Evolutionary conservation across 37 sponge, comb jelly and placozoan genomes (phyloP).

Genomic region (Petrosia ficiformis): DNA sequence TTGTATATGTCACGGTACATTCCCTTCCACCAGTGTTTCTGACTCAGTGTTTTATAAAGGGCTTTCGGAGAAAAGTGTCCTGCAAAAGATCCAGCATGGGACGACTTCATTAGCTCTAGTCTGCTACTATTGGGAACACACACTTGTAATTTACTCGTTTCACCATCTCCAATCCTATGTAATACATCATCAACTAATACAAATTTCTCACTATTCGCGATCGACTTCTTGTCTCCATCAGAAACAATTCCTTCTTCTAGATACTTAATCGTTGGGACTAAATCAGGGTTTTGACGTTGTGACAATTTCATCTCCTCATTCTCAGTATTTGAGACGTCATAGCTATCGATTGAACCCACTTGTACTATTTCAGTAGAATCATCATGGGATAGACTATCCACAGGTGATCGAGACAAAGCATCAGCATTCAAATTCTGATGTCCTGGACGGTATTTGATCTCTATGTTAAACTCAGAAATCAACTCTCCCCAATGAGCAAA

Average conservation of each 20-base stretch:
- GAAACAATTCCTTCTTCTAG: not conserved
- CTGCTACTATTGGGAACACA: not conserved
- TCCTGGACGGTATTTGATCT: slow-evolving; percentile 28
- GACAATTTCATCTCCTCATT: not conserved
- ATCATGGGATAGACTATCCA: not conserved
- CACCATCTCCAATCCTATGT: not conserved
- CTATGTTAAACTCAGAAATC: slow-evolving; percentile 18
- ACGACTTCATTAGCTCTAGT: not conserved
- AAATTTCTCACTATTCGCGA: not conserved
- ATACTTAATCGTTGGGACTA: not conserved
- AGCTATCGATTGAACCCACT: no score
- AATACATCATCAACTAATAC: not conserved
- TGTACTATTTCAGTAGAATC: no score
- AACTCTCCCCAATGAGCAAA: slow-evolving; percentile 4
- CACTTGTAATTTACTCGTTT: not conserved
- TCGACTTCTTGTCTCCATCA: not conserved
- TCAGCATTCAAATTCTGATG: slow-evolving; percentile 13
- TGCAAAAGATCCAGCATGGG: slow-evolving; percentile 30
- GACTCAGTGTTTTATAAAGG: slow-evolving; percentile 4
- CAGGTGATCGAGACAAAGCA: slow-evolving; percentile 16
- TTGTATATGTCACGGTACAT: slow-evolving; percentile 20
- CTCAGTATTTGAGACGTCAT: no score
- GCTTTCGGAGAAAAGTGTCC: not conserved
- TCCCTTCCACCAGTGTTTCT: slow-evolving; percentile 38
- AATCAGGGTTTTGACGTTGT: not conserved